Base-by-base conservation (phyloP, 2,113 vertebrate species). In the Eira barbara region DNA sequence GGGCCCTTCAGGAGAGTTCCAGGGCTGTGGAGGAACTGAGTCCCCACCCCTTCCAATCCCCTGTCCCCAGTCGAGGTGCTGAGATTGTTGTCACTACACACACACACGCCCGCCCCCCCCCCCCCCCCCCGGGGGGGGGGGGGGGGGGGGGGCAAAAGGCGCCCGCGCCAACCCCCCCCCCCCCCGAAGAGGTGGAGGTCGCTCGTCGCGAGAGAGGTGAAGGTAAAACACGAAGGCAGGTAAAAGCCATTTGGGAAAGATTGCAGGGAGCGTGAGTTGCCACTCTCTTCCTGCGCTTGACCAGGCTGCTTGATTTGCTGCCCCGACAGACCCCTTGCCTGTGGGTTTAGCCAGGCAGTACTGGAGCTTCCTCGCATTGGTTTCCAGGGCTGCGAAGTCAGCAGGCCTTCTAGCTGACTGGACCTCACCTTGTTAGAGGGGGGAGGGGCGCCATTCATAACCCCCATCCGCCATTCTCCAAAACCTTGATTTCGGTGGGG, bases 401-500 rank as follows among this genome's bases (percentile, higher is more conserved):
- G 93, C 96, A 96, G 97, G 96, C 97, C 95, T 69, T 69, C 71
- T 17, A 71, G 91, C 82, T 78, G 88, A 71, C 78, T 81, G 69
- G 73, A 74, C 89, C 83, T 91, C 71, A 73, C 59, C 81, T 78
- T 76, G 85, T 67, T 84, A 9, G n/a, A 27, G 47, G n/a, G 80
- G 20, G 39, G 14, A 69, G 29, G 36, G 93, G 39, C 71, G 34
- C 25, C 79, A 39, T 21, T n/a, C 84, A 13, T 76, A 2, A 49
- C 21, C 25, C 47, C 47, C 7, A 2, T 5, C 21, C 34, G 2
- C 71, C 23, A 0, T 39, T 78, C 39, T 92, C 61, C 47, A 36
- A 23, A 67, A 52, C 20, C 71, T 59, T 67, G 10, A 9, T 67
- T 74, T 95, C 76, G 82, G 29, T 12, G 13, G 89, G 29, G 10